Evolutionary conservation across 23 tunicate species (phyloP), one percentile per base, ranked within the genome.

Genomic region (Halocynthia roretzi): DNA sequence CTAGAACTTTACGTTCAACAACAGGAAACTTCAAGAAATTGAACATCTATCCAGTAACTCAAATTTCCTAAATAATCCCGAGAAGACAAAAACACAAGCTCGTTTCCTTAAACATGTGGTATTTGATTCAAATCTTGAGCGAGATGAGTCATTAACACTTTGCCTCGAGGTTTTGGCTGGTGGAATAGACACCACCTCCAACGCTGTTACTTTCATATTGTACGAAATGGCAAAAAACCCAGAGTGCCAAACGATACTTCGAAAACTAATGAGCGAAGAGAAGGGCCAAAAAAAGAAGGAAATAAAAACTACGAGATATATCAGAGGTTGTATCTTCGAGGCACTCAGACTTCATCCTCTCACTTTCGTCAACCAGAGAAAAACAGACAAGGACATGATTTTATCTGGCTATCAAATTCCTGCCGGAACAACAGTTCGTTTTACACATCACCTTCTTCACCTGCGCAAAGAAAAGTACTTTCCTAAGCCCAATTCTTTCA

Each of bases 151-250:
- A 22, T 21, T 78, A 21, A 92, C 98, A 17, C 72, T 92, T 20
- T 83, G 87, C 72, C 75, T 92, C 20, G 98, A 92, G 53, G 60
- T 92, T 72, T 67, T 92, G 62, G 98, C 98, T 9, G 98, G 98
- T 8, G 98, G 98, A 23, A 85, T 92, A 56, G 98, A 92, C 71
- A 92, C 98, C 62, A 92, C 92, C 11, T 83, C 92, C 14, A 82
- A 82, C 31, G 85, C 88, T 22, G 85, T 90, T 7, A 76, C 89
- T 21, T 86, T 92, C 71, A 92, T 86, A 8, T 56, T 92, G 60
- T 86, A 86, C 82, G 84, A 86, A 44, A 77, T 92, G 6, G 66
- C 98, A 14, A 50, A 51, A 31, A 92, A 92, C 57, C 80, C 51
- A 22, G 65, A 86, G 48, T 84, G 83, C 65, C 98, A 92, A 57